Conservation (phyloP, 64 coral and sea anemone genomes). For the Dendrophyllia cribrosa region DNA sequence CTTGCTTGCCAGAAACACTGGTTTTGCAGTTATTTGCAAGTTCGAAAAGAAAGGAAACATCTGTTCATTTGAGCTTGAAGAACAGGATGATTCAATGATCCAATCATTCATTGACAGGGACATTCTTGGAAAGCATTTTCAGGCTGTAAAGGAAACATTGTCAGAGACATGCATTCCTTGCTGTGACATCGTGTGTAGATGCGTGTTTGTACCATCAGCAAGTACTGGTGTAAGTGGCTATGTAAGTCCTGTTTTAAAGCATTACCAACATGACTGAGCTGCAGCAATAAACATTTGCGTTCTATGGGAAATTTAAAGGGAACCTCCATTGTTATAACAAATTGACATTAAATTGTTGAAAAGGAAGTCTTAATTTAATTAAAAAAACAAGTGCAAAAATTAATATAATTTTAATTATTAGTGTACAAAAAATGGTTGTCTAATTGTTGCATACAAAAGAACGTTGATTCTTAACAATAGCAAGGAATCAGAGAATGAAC, state of each 20-base stretch:
- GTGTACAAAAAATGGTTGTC: too few relatives aligned
- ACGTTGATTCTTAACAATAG: too few relatives aligned
- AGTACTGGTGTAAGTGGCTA: slow-evolving; percentile 30
- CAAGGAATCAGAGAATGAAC: too few relatives aligned
- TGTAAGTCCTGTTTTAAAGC: not conserved
- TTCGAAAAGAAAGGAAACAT: slow-evolving; percentile 17
- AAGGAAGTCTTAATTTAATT: too few relatives aligned
- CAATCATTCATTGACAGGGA: slow-evolving; percentile 7
- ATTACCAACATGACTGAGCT: slow-evolving; percentile 25
- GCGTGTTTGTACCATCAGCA: slow-evolving; percentile 16
- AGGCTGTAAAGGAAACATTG: not conserved
- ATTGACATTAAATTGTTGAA: too few relatives aligned
- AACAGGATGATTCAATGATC: slow-evolving; percentile 11
- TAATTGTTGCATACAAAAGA: too few relatives aligned
- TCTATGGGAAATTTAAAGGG: too few relatives aligned
- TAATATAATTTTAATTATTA: too few relatives aligned
- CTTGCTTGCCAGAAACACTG: not conserved
- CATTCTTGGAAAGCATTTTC: slow-evolving; percentile 21
- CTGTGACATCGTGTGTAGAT: not conserved
- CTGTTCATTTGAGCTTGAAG: slow-evolving; percentile 16
- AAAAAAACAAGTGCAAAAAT: too few relatives aligned
- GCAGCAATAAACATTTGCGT: too few relatives aligned
- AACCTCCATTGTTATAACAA: too few relatives aligned
- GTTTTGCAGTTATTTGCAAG: slow-evolving; percentile 4
- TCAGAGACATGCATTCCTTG: slow-evolving; percentile 1